A percentile compares a stretch with the other conserved stretches of the same genome.
Conservation (phyloP, 2,113 vertebrate genomes). For the Paradoxurus hermaphroditus region DNA sequence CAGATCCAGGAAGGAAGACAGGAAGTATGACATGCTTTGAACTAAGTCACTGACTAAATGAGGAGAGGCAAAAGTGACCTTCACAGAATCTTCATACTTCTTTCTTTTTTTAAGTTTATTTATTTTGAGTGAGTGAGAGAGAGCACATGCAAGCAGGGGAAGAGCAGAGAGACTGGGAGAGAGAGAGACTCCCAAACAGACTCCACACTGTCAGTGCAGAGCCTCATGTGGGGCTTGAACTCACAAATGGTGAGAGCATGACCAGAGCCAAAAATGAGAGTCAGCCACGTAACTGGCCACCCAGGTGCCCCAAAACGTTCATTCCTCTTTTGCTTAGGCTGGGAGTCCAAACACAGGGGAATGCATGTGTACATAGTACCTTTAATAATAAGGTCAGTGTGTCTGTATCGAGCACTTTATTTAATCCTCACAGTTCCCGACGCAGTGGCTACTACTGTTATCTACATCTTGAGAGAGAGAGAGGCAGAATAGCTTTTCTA, state of each 20-base stretch:
- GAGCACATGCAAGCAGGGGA: too few species aligned
- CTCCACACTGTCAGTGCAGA: too few species aligned
- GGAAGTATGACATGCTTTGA: background rate
- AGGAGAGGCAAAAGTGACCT: background rate
- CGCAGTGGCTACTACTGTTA: background rate
- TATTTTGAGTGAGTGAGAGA: too few species aligned
- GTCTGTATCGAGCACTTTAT: background rate
- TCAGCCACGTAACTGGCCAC: too few species aligned
- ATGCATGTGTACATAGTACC: background rate
- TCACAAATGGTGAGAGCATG: too few species aligned
- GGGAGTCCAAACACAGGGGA: background rate
- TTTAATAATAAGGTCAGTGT: background rate
- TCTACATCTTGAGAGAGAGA: background rate
- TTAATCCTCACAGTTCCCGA: background rate
- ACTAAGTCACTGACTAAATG: background rate
- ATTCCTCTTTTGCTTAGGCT: background rate
- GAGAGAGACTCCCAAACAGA: too few species aligned
- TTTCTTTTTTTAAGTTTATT: too few species aligned
- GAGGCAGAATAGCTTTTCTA: background rate
- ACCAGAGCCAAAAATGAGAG: too few species aligned
- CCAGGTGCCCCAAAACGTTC: too few species aligned
- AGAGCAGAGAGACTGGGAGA: too few species aligned
- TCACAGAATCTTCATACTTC: background rate
- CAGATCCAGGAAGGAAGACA: background rate
- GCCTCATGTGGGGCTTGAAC: too few species aligned